Evolutionary conservation across 2,113 vertebrate genomes (phyloP).

Genomic region (Ailurus styani): DNA sequence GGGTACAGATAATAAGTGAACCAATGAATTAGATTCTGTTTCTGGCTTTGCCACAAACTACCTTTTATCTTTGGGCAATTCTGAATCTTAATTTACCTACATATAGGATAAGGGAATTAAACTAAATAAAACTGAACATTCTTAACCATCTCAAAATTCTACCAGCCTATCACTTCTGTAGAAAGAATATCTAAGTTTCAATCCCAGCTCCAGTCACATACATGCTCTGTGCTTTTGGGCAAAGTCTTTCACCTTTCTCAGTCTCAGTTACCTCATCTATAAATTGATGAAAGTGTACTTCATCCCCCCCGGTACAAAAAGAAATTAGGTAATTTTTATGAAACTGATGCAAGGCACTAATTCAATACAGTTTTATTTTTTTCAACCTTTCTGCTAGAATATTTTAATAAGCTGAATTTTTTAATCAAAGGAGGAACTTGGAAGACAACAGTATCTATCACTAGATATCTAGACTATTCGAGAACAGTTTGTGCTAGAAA

Average conservation of each 20-base stretch:
- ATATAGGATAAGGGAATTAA: background rate
- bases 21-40: background rate
- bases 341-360: background rate
- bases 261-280: background rate
- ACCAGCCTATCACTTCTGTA: background rate
- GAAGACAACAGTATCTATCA: background rate
- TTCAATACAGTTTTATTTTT: background rate
- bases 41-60: constrained; percentile 22
- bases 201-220: background rate
- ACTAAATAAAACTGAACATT: background rate
- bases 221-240: background rate
- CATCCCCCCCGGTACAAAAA: constrained; percentile 10
- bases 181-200: background rate
- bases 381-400: background rate
- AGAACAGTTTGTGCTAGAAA: background rate
- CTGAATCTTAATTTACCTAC: background rate
- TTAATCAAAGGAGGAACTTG: background rate
- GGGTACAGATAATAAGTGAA: background rate
- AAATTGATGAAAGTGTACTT: background rate
- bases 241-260: background rate
- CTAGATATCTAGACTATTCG: background rate
- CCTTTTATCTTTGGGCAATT: background rate
- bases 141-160: background rate
- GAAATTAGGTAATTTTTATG: background rate
- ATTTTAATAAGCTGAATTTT: background rate